Evolutionary conservation across 1,140 invertebrate species (phyloP).

Genomic region (Gonioctena quinquepunctata): DNA sequence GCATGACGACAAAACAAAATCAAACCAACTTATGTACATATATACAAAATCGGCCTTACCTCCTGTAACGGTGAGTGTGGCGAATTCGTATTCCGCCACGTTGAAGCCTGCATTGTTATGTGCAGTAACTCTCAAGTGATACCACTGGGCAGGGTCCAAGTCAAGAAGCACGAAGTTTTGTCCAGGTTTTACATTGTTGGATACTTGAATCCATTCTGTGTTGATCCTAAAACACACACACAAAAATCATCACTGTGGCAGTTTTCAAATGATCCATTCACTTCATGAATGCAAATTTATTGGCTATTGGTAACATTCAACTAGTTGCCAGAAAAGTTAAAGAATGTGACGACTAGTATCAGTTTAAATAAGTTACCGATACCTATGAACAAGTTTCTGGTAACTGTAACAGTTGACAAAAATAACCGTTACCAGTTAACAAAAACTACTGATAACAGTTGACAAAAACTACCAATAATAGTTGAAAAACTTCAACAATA

Average conservation of each 20-base stretch:
- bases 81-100: conserved; percentile 92
- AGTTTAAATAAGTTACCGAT: no score
- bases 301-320: no score
- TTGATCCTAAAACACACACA: conserved; percentile 62
- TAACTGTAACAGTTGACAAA: no score
- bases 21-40: conserved; percentile 13
- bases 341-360: no score
- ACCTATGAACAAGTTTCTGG: no score
- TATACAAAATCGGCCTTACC: conserved; percentile 62
- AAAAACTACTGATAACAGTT: no score
- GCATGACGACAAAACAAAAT: conserved; percentile 6
- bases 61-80: conserved; percentile 91
- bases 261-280: not conserved
- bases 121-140: conserved; percentile 87
- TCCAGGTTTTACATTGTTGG: conserved; percentile 88
- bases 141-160: conserved; percentile 91
- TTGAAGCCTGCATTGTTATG: conserved; percentile 96
- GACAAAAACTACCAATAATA: no score
- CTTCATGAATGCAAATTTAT: no score
- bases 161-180: conserved; percentile 90
- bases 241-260: conserved; percentile 1
- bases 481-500: no score
- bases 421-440: no score
- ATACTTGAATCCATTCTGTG: conserved; percentile 90
- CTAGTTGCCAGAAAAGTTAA: no score